Percentiles rank a stretch among this genome's conserved stretches.
Evolutionary conservation across 2,113 vertebrate species (phyloP).

Genomic region (Calypte anna): DNA sequence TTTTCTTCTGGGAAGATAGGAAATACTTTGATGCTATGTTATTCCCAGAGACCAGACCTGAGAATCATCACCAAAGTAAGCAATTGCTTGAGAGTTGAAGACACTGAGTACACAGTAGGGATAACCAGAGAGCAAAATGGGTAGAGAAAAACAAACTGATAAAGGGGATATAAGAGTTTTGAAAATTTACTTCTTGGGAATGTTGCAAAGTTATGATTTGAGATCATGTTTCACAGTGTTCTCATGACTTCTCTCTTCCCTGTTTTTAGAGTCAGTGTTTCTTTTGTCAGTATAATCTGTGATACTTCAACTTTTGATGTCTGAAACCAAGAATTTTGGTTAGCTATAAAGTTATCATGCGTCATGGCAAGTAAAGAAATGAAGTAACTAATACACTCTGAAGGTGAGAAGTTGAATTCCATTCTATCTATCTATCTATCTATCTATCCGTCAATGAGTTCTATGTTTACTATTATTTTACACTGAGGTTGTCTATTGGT

Average conservation of each 20-base stretch:
- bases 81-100: background rate
- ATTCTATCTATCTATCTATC: background rate
- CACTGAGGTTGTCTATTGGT: constrained; percentile 37
- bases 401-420: constrained; percentile 44
- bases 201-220: background rate
- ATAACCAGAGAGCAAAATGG: background rate
- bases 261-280: background rate
- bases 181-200: background rate
- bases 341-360: constrained; percentile 3
- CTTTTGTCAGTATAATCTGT: background rate
- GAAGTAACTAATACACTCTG: background rate
- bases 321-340: background rate
- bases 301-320: background rate
- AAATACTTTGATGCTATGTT: background rate
- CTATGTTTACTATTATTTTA: constrained; percentile 42
- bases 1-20: background rate
- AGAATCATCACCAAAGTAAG: background rate
- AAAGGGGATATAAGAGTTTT: background rate
- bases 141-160: background rate
- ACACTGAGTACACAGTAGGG: background rate
- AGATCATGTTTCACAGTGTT: background rate
- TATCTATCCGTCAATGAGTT: background rate
- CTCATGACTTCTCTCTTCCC: background rate
- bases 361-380: constrained; percentile 25
- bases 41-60: background rate